Conservation (phyloP, 2,113 vertebrate species). For the Gavia stellata region DNA sequence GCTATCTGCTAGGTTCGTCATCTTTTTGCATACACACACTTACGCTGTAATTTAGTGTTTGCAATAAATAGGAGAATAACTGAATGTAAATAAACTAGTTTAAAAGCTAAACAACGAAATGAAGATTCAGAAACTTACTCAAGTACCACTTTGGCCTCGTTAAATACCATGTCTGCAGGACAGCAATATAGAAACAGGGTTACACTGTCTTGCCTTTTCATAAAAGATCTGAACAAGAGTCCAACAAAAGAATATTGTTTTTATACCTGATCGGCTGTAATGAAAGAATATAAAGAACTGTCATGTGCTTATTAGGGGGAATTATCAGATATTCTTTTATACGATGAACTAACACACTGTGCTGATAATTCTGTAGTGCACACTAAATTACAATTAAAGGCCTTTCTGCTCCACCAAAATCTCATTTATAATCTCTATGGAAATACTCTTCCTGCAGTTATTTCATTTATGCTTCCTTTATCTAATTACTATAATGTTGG, state of each 20-base stretch:
- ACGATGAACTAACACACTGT: constrained; percentile 71
- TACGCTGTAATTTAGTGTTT: background rate
- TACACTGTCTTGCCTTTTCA: constrained; percentile 29
- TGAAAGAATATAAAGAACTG: constrained; percentile 75
- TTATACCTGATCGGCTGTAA: constrained; percentile 72
- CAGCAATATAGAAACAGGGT: background rate
- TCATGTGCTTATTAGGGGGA: constrained; percentile 77
- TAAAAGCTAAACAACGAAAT: background rate
- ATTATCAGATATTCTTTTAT: constrained; percentile 77
- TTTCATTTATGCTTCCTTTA: constrained; percentile 79
- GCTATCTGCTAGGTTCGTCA: background rate
- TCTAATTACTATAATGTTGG: constrained; percentile 81
- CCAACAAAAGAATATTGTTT: constrained; percentile 67
- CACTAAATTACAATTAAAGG: constrained; percentile 81
- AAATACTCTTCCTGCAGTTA: constrained; percentile 76
- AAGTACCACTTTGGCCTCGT: constrained; percentile 17
- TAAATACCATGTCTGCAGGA: constrained; percentile 9
- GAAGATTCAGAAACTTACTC: background rate
- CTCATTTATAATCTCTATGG: constrained; percentile 80
- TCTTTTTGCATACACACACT: background rate
- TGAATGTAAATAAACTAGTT: background rate
- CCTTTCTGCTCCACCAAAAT: constrained; percentile 76
- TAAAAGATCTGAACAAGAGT: constrained; percentile 32
- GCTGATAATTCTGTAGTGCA: constrained; percentile 77
- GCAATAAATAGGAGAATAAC: background rate